Percentiles rank a stretch among this genome's conserved stretches.
Conservation (phyloP, 1,140 invertebrate species). For the Nasonia longicornis region DNA sequence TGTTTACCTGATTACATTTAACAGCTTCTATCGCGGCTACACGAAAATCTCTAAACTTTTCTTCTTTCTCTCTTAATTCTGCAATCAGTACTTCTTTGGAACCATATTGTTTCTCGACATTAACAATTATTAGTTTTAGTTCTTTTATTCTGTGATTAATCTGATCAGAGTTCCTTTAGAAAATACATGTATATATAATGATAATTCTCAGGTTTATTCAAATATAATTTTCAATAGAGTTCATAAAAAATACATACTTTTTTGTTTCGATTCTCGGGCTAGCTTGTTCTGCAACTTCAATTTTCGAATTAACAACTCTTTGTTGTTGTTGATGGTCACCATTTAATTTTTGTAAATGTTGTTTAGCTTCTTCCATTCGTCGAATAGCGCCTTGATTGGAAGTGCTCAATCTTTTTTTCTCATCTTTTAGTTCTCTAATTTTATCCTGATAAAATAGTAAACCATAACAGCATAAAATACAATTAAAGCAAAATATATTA, state of each 20-base stretch:
- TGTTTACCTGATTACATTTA: constrained; percentile 55
- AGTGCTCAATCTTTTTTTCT: constrained; percentile 53
- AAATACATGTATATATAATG: not conserved
- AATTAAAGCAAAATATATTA: not conserved
- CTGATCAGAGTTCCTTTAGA: constrained; percentile 51
- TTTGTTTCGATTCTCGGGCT: constrained; percentile 65
- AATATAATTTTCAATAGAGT: not conserved
- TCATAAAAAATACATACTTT: constrained; percentile 55
- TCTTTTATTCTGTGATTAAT: constrained; percentile 50
- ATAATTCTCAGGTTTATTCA: not conserved
- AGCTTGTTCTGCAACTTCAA: constrained; percentile 57
- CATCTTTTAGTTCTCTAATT: constrained; percentile 56
- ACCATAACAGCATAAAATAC: not conserved
- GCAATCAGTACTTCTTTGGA: constrained; percentile 52
- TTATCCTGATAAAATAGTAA: constrained; percentile 54
- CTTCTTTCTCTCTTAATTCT: constrained; percentile 54
- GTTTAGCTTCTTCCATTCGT: constrained; percentile 44
- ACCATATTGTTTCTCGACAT: constrained; percentile 57
- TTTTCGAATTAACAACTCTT: constrained; percentile 50
- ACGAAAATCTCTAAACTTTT: constrained; percentile 52
- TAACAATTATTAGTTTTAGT: constrained; percentile 55
- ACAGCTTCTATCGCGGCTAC: constrained; percentile 50
- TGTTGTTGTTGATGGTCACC: constrained; percentile 56
- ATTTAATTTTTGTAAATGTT: constrained; percentile 50
- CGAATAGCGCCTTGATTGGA: constrained; percentile 45